These are phyloP conservation scores for Drosophila truncata DNA, from an alignment of 1,140 invertebrate genomes.

Conservation along the genomic window DNA sequence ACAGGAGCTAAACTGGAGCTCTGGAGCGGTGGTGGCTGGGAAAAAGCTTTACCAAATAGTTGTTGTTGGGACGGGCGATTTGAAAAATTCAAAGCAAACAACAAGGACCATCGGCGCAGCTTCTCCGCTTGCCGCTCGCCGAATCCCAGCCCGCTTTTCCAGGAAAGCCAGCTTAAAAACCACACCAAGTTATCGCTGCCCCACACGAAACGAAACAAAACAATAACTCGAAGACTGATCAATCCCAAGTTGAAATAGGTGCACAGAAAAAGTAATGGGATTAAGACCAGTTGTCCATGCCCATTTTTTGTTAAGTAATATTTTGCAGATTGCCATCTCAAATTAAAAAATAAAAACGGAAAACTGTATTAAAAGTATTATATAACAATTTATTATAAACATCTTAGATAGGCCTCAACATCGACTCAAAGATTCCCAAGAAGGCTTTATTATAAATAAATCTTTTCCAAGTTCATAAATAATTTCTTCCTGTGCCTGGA, in stretches of 20 bases:
- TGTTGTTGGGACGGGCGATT: conserved; percentile 58
- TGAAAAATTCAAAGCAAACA: conserved; percentile 76
- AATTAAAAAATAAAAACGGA: not conserved
- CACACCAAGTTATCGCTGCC: conserved; percentile 54
- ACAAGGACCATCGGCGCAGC: conserved; percentile 50
- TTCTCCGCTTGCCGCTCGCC: conserved; percentile 37
- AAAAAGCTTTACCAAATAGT: conserved; percentile 68
- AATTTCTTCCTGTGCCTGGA: not conserved
- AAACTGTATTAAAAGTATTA: not conserved
- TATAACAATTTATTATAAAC: not conserved
- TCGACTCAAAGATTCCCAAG: not conserved
- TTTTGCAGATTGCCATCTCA: too few relatives aligned
- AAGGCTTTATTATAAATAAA: too few relatives aligned
- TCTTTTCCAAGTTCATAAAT: too few relatives aligned
- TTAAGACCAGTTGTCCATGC: too few relatives aligned
- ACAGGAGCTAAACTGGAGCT: conserved; percentile 65
- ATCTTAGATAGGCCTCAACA: not conserved
- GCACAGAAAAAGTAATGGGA: conserved; percentile 4
- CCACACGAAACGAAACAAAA: conserved; percentile 50
- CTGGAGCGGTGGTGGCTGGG: conserved; percentile 31
- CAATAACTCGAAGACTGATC: conserved; percentile 47
- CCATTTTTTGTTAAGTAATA: not conserved
- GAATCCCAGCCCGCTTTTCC: conserved; percentile 12
- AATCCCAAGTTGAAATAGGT: conserved; percentile 6
- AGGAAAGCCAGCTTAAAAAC: conserved; percentile 58